Base-by-base conservation (phyloP, 2,888 invertebrate species). In the Arenicola marina region DNA sequence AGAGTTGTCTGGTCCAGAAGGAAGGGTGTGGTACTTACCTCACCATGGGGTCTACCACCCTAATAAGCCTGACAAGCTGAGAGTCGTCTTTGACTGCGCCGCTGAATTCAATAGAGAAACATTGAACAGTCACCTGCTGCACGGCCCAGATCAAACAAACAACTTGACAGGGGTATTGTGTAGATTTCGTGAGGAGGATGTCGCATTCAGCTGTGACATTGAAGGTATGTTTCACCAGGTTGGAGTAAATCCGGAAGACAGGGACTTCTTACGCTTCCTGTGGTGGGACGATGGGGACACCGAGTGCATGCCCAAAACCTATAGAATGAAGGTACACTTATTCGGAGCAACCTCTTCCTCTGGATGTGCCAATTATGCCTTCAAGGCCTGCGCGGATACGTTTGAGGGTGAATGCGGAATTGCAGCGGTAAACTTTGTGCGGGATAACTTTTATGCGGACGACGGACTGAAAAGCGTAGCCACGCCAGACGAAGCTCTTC, bases 121-220 rank as follows among this genome's bases (percentile, higher is more conserved):
- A 7, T n/a, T 57, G 4, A 57, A 57, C 28, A 31, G 26, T n/a
- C n/a, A 21, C 7, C 29, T 48, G 24, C 31, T 57, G 7, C 44
- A 57, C n/a, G 57, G 57, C 7, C 46, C 57, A 48, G 57, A 57
- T 29, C 26, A 51, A 7, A 46, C 46, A 15, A 57, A 57, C 46
- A 18, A 4, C 7, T n/a, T 57, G 11, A 31, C 48, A 7, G 57
- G 46, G 4, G 57, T 57, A 7, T 28, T 45, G 7, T 21, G 11
- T 4, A 15, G 45, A 28, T 57, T 57, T 46, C 24, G 57, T 4
- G 11, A 57, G n/a, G 57, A 57, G 46, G 4, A n/a, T 7, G n/a
- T 57, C 4, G 57, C 57, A 4, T 46, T 57, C n/a, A 46, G 48
- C 4, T 21, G 15, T n/a, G 46, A 57, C 31, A 57, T 57, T 4